These are phyloP conservation scores for Philereme vetulata DNA, from an alignment of 2,888 invertebrate genomes.

Conservation along the genomic window DNA sequence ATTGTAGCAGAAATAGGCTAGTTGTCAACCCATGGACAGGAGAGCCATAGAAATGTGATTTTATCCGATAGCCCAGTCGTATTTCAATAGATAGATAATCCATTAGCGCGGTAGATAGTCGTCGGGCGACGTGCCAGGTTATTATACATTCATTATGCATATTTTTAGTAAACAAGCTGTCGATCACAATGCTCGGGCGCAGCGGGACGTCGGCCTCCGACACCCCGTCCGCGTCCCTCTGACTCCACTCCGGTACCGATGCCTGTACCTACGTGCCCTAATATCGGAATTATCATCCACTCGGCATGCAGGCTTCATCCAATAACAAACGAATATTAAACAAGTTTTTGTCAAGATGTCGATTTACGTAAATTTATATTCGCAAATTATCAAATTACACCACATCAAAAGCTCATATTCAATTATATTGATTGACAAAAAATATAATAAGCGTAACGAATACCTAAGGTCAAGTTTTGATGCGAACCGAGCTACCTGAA, in stretches of 20 bases:
- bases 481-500: slow-evolving; percentile 77
- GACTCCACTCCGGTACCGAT: slow-evolving; percentile 45
- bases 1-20: slow-evolving; percentile 28
- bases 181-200: slow-evolving; percentile 79
- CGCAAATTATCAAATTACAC: slow-evolving; percentile 77
- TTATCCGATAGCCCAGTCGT: slow-evolving; percentile 37
- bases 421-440: slow-evolving; percentile 70
- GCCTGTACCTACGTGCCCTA: slow-evolving; percentile 60
- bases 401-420: slow-evolving; percentile 74
- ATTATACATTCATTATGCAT: slow-evolving; percentile 84
- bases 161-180: slow-evolving; percentile 84
- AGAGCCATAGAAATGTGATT: slow-evolving; percentile 37
- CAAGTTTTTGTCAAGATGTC: slow-evolving; percentile 61
- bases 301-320: slow-evolving; percentile 46
- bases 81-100: slow-evolving; percentile 45
- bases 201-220: slow-evolving; percentile 74
- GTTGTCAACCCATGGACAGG: slow-evolving; percentile 32
- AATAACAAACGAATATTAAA: slow-evolving; percentile 54
- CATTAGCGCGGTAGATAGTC: slow-evolving; percentile 46
- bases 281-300: slow-evolving; percentile 61
- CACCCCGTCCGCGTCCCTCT: slow-evolving; percentile 68
- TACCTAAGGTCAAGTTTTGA: slow-evolving; percentile 79
- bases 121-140: slow-evolving; percentile 63
- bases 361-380: slow-evolving; percentile 65
- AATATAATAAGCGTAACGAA: slow-evolving; percentile 74